Evolutionary conservation across 2,888 invertebrate species (phyloP), one percentile per base, ranked within the genome.

Genomic region (Adelognathus sp.): DNA sequence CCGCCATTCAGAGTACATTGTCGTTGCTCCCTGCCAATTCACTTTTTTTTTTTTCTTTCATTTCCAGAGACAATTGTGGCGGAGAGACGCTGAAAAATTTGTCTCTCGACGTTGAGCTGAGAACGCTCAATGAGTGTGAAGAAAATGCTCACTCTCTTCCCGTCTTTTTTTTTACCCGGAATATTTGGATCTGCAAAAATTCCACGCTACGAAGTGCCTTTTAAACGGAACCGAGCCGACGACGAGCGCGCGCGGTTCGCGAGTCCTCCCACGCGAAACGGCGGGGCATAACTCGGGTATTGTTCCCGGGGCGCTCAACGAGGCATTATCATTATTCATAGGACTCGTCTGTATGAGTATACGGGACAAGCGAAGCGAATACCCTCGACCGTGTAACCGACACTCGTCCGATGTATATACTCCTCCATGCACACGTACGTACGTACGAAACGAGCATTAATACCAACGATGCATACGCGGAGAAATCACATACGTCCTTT

Each of bases 261-360:
- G 64, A 72, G 79, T 83, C 84, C 87, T 78, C 88, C 86, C 85
- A 86, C 86, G 84, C 82, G 76, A 63, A 80, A 82, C 83, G 79
- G 66, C 81, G 82, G 76, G 82, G 83, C 83, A 87, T 86, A 87
- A 86, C 87, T 88, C 85, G 86, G 76, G 86, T 87, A 88, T 88
- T 88, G 88, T 88, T 88, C 88, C 86, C 82, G 80, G 82, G 82
- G 84, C 84, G 84, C 83, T 85, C 82, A 85, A 84, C 87, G 84
- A 82, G 82, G 84, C 84, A 87, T 88, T 88, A 88, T 88, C 88
- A 85, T 88, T 88, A 88, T 88, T 88, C 87, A 88, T 86, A 87
- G 86, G 84, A 83, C 83, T 82, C 85, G 80, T 80, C 77, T 67
- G 61, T 67, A 72, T 76, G 61, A 52, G 66, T 75, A n/a, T n/a